Base-by-base conservation (phyloP, 2,888 invertebrate genomes). In the Phymatocera aterrima region DNA sequence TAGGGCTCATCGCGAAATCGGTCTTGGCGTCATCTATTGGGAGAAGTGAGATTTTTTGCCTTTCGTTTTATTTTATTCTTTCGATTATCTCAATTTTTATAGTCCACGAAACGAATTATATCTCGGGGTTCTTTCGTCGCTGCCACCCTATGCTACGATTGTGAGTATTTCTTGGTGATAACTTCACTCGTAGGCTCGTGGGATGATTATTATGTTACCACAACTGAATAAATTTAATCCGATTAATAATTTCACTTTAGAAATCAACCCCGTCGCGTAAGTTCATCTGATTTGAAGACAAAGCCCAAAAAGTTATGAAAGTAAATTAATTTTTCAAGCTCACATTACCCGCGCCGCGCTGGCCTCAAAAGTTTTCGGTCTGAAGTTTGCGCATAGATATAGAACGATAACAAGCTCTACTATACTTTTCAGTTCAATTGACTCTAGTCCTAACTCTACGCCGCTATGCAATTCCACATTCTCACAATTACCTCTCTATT, bases 351-450 rank as follows among this genome's bases (percentile, higher is more conserved):
- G 6, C 46, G 1, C 8, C 4, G 15, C 6, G 40, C 8, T 68
- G 18, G 28, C 28, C 46, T 68, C 15, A 24, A 68, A 46, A 46
- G 46, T 24, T 68, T 61, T 46, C 1, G 2, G 46, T 68, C 46
- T 68, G 15, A 18, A 46, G 2, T 15, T 68, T n/a, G 57, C 57
- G 6, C 3, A 24, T 28, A 21, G 12, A 65, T 21, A 43, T 15
- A 43, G 43, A 68, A 28, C 43, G 65, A 43, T 43, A 46, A n/a
- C n/a, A n/a, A 46, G 46, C 43, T 68, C 40, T 68, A 68, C 24
- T 40, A 1, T 68, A 40, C 15, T 43, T n/a, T 46, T 68, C n/a
- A 68, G 68, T 68, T 46, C n/a, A 68, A 68, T 68, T 68, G 46
- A 12, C 46, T 46, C 68, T 43, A 46, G 28, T 68, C 46, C 54